A percentile compares a stretch with the other conserved stretches of the same genome.
Evolutionary conservation across 2,888 invertebrate genomes (phyloP).

Genomic region (Helleia helle): DNA sequence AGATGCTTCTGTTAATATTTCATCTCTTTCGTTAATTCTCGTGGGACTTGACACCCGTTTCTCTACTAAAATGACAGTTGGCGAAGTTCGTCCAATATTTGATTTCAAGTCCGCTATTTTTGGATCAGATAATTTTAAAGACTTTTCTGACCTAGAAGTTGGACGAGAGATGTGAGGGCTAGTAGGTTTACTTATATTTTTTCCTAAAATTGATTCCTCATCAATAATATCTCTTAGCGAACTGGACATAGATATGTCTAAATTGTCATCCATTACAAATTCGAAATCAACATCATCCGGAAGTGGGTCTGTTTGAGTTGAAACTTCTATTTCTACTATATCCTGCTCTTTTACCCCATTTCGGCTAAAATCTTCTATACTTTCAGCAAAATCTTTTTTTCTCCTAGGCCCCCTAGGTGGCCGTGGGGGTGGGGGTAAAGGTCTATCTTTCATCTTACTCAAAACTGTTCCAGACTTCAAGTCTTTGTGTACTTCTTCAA

Average conservation of each 20-base stretch:
- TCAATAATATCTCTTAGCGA: conserved; percentile 59
- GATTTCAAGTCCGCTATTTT: conserved; percentile 71
- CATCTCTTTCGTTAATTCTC: conserved; percentile 72
- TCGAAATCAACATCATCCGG: conserved; percentile 85
- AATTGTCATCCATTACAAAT: conserved; percentile 61
- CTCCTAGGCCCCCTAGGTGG: conserved; percentile 80
- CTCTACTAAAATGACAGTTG: conserved; percentile 76
- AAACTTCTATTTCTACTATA: conserved; percentile 80
- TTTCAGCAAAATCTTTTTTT: conserved; percentile 38
- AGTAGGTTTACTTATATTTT: conserved; percentile 60
- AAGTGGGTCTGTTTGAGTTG: conserved; percentile 89
- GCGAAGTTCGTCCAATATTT: conserved; percentile 72
- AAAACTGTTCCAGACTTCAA: conserved; percentile 84
- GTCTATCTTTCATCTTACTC: conserved; percentile 88
- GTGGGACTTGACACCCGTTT: conserved; percentile 75
- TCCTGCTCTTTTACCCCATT: conserved; percentile 37
- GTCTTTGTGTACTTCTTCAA: conserved; percentile 75
- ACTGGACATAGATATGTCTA: conserved; percentile 62
- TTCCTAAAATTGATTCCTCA: conserved; percentile 69
- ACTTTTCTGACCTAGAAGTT: conserved; percentile 72
- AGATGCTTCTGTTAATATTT: conserved; percentile 78
- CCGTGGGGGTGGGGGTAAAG: conserved; percentile 89
- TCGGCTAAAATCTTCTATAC: conserved; percentile 20
- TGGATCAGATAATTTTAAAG: conserved; percentile 70
- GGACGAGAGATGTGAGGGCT: conserved; percentile 66